These are phyloP conservation scores for Petrolisthes cinctipes DNA, from an alignment of 2,888 invertebrate genomes.

Conservation along the genomic window DNA sequence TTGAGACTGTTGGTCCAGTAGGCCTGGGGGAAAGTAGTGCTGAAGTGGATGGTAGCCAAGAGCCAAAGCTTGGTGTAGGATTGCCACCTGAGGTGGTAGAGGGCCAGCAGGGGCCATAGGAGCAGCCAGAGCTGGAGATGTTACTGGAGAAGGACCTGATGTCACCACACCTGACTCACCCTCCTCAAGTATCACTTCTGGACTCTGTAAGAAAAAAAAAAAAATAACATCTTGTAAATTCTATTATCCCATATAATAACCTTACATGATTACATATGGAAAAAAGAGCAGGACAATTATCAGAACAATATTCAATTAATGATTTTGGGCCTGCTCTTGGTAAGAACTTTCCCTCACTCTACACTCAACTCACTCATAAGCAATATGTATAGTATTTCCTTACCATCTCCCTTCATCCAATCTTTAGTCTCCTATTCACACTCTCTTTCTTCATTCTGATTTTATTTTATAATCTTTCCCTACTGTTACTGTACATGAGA, in stretches of 20 bases:
- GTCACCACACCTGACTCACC: conserved; percentile 48
- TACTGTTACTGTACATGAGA: not conserved
- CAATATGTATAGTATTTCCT: too few species aligned
- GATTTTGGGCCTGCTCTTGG: too few species aligned
- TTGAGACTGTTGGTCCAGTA: conserved; percentile 51
- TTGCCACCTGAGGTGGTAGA: conserved; percentile 57
- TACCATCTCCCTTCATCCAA: too few species aligned
- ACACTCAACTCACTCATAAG: too few species aligned
- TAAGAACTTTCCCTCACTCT: too few species aligned
- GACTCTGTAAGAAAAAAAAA: conserved; percentile 39
- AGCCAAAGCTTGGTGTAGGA: conserved; percentile 62
- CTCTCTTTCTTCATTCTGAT: too few species aligned
- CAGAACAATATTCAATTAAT: too few species aligned
- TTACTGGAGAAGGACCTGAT: conserved; percentile 49
- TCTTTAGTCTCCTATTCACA: too few species aligned
- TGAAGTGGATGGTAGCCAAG: conserved; percentile 59
- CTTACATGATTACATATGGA: not conserved
- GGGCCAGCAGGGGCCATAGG: conserved; percentile 43
- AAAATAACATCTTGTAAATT: not conserved
- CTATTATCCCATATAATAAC: not conserved
- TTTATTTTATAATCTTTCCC: too few species aligned
- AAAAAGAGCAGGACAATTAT: too few species aligned
- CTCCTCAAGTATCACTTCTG: conserved; percentile 56
- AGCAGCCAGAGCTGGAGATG: conserved; percentile 46
- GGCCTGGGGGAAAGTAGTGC: conserved; percentile 50